Evolutionary conservation across 2,888 invertebrate species (phyloP), one percentile per base, ranked within the genome.

Genomic region (Pachymerium ferrugineum): DNA sequence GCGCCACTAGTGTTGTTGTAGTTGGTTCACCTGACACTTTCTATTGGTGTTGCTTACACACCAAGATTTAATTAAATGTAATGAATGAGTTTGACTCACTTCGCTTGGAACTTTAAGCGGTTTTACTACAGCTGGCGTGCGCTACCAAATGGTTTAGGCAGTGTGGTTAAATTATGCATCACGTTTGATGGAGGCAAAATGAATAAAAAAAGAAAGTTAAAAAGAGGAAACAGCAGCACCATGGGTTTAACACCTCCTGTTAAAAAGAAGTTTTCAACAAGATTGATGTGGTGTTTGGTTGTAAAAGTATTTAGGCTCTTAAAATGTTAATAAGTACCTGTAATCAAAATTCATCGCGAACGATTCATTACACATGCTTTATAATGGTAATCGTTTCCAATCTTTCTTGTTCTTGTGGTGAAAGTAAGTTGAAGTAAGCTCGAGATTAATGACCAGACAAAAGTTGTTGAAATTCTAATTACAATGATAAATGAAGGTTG

Each of bases 41-140:
- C 47, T 54, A 22, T 16, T 54, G 47, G 47, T 54, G 47, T 54
- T 12, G 47, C 47, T 54, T 54, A 22, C 47, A 22, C 1, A 19
- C 19, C 47, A 54, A 54, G 47, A 54, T 54, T 54, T 54, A 54
- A 54, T 54, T 54, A 54, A 54, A 54, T 54, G 47, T 54, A 54
- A 54, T 54, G 47, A 54, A 54, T 54, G 47, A 22, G 19, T 54
- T 54, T 54, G 47, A 54, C 47, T 54, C 47, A 54, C 22, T 54
- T 54, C 47, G n/a, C 47, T 22, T 22, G 19, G 47, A 54, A 54
- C 47, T 54, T 54, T 54, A 54, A 54, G 47, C 47, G 47, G 19
- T 22, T 54, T 54, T 22, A 54, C 19, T 54, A 22, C 47, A 19
- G 22, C 8, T n/a, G n/a, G 22, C 14, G 8, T 22, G 10, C 4